Conservation (phyloP, 2,888 invertebrate species). For the Phlogophora meticulosa region DNA sequence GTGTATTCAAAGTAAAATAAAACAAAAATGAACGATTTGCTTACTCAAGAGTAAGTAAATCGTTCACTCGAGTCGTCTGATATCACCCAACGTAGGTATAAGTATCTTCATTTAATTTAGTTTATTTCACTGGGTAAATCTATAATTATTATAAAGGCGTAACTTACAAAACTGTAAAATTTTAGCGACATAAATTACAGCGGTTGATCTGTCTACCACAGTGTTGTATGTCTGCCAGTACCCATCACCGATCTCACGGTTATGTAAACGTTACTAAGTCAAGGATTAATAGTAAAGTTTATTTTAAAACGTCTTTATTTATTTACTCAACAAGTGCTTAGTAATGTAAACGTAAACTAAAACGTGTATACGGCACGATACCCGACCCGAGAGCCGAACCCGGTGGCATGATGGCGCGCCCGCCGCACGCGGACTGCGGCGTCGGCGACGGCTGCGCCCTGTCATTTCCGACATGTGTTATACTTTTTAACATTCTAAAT, state of each 20-base stretch:
- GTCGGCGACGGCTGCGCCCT: slow-evolving; percentile 68
- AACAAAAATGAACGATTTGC: not conserved
- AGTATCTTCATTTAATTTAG: not conserved
- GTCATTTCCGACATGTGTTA: slow-evolving; percentile 75
- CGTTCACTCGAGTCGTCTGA: too few species aligned
- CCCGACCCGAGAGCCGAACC: slow-evolving; percentile 76
- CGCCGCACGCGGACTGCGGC: slow-evolving; percentile 51
- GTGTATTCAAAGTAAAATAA: too few species aligned
- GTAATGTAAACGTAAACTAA: slow-evolving; percentile 87
- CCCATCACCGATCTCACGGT: slow-evolving; percentile 79
- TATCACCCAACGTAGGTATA: too few species aligned
- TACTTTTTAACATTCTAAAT: slow-evolving; percentile 73
- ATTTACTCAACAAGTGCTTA: slow-evolving; percentile 90
- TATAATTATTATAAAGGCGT: not conserved
- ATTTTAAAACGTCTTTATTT: slow-evolving; percentile 88
- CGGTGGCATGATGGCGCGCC: slow-evolving; percentile 69
- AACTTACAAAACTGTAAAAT: slow-evolving; percentile 12
- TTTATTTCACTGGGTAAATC: too few species aligned
- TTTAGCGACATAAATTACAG: slow-evolving; percentile 36
- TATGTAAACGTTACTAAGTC: slow-evolving; percentile 85
- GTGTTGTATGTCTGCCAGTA: slow-evolving; percentile 62
- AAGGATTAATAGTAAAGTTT: slow-evolving; percentile 87
- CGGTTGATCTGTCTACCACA: slow-evolving; percentile 32
- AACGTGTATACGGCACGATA: slow-evolving; percentile 74
- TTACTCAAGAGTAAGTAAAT: too few species aligned